A percentile compares a stretch with the other conserved stretches of the same genome.
These are phyloP conservation scores for Protobothrops flavoviridis DNA, from an alignment of 2,113 vertebrate genomes.

Conservation along the genomic window DNA sequence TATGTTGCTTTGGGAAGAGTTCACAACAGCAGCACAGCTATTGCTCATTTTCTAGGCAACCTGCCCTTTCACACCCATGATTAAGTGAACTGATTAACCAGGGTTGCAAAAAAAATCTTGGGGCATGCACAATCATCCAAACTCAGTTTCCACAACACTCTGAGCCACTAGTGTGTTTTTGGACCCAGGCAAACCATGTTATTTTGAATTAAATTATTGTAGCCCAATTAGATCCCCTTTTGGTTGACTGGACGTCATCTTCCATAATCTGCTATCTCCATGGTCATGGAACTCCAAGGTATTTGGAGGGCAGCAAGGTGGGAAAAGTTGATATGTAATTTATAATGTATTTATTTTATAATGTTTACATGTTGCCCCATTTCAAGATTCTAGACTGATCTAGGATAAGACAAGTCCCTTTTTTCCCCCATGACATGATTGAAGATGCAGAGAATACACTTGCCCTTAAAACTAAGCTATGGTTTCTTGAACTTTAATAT, in stretches of 20 bases:
- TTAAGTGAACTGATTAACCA: not conserved
- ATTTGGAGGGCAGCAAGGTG: not conserved
- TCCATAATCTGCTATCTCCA: not conserved
- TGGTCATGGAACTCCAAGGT: not conserved
- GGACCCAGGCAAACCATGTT: not conserved
- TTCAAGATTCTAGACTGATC: not conserved
- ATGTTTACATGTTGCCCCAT: not conserved
- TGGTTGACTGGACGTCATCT: not conserved
- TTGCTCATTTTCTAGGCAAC: no score
- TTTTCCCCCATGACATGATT: rapidly evolving
- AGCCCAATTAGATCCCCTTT: not conserved
- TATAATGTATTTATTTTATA: not conserved
- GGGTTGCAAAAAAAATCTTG: not conserved
- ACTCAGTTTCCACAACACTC: not conserved
- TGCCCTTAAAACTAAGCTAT: not conserved
- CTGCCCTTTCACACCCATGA: not conserved
- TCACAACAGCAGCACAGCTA: no score
- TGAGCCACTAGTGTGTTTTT: not conserved
- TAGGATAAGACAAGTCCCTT: not conserved
- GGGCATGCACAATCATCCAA: not conserved
- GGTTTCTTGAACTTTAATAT: not conserved
- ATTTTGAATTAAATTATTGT: not conserved
- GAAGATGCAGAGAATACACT: not conserved
- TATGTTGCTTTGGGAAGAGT: no score
- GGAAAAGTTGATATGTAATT: not conserved